Base-by-base conservation (phyloP, 2,888 invertebrate species). In the Callyntrura guangdongensis region DNA sequence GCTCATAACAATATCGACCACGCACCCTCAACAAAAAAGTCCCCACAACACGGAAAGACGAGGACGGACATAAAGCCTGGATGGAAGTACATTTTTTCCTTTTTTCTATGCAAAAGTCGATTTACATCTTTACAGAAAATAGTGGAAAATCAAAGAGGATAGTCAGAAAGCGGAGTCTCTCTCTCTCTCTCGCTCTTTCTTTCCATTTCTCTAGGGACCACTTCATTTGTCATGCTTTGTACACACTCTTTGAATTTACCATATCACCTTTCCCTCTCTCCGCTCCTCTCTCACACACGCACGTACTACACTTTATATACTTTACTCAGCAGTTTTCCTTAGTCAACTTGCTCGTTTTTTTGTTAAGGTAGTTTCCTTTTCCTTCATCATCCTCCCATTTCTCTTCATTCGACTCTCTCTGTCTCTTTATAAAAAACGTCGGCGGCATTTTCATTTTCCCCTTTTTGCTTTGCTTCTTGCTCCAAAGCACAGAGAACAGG, bases 1-100 rank as follows among this genome's bases (percentile, higher is more conserved):
- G 95, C 98, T 81, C 97, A 97, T 93, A 96, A 96, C 93, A 98
- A 98, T 95, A 96, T 96, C 56, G 95, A 98, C 92, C 97, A 98
- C 94, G 97, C 98, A 67, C 92, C 95, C 97, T 98, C 61, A 17
- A 1, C 17, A 61, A 4, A 61, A 3, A 61, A 2, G 17, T 17
- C 2, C 53, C 11, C 53, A 53, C 11, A n/a, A n/a, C 53, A 53
- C 53, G 6, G 47, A 8, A 47, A 53, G n/a, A 5, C 53, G 3
- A n/a, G 20, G 22, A 22, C 17, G 45, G 36, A 72, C n/a, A 45
- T 45, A 12, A 8, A 72, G 69, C n/a, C 36, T 6, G n/a, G 36
- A 36, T 36, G 36, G 36, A 36, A 36, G 36, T 36, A 36, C 36
- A 36, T 36, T 36, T 47, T 53, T 72, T 20, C 27, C 45, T 59